Percentiles rank a stretch among this genome's conserved stretches.
Conservation (phyloP, 2,113 vertebrate species). For the Oplegnathus fasciatus region DNA sequence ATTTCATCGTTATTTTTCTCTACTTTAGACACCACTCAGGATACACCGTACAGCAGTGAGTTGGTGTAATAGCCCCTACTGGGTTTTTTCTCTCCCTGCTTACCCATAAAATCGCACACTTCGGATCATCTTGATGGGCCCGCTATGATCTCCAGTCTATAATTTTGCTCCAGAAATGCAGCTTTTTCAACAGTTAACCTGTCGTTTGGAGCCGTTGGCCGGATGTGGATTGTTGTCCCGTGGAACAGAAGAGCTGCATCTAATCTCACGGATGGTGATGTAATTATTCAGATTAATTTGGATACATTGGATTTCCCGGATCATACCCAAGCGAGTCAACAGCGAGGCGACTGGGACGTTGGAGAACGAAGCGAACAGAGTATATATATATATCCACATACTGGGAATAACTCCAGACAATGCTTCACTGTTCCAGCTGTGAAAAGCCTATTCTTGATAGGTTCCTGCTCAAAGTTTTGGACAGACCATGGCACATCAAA, state of each 20-base stretch:
- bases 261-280: conserved; percentile 48
- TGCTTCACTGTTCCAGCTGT: conserved; percentile 97
- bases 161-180: conserved; percentile 51
- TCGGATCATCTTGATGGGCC: conserved; percentile 51
- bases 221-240: conserved; percentile 66
- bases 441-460: conserved; percentile 97
- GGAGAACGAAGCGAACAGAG: conserved; percentile 31
- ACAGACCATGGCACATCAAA: conserved; percentile 97
- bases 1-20: conserved; percentile 17
- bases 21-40: conserved; percentile 42
- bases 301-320: conserved; percentile 69
- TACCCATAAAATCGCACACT: conserved; percentile 19
- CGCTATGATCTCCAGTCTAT: conserved; percentile 36
- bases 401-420: conserved; percentile 86
- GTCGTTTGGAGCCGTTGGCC: conserved; percentile 36
- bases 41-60: conserved; percentile 29
- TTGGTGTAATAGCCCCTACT: not conserved
- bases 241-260: conserved; percentile 43
- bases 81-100: not conserved
- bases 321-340: conserved; percentile 26
- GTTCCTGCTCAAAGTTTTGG: conserved; percentile 97
- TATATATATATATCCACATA: not conserved
- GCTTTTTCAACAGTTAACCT: conserved; percentile 18
- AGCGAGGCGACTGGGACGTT: conserved; percentile 20
- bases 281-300: conserved; percentile 44